Evolutionary conservation across 2,797 vertebrate species (phyloP).

Genomic region (Triplophysa yarkandensis): DNA sequence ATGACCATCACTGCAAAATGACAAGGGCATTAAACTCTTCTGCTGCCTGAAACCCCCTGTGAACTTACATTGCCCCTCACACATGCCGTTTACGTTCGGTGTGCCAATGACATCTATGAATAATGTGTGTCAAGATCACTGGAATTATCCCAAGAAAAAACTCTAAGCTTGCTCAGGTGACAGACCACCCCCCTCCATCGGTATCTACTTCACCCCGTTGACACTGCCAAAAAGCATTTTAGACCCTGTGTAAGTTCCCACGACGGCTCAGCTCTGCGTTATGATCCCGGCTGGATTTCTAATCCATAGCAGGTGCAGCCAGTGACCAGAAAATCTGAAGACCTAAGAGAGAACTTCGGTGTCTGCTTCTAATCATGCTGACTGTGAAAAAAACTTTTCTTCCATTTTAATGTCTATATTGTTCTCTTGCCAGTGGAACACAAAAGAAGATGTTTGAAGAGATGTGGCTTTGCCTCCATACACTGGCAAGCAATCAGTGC

Average conservation of each 20-base stretch:
- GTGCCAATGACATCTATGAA: background rate
- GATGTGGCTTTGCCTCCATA: too few species aligned
- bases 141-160: slow-evolving; percentile 21
- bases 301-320: slow-evolving; percentile 59
- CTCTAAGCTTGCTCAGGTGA: slow-evolving; percentile 23
- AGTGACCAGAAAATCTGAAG: slow-evolving; percentile 49
- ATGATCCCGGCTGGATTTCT: slow-evolving; percentile 50
- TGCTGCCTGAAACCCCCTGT: slow-evolving; percentile 13
- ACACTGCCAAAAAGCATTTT: background rate
- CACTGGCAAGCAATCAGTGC: too few species aligned
- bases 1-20: background rate
- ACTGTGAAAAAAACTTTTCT: slow-evolving; percentile 3
- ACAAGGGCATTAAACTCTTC: background rate
- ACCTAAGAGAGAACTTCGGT: background rate
- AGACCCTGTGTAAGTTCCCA: slow-evolving; percentile 32
- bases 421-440: too few species aligned
- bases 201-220: background rate
- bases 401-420: too few species aligned
- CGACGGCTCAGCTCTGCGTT: slow-evolving; percentile 25
- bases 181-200: background rate
- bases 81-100: slow-evolving; percentile 37
- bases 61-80: slow-evolving; percentile 20
- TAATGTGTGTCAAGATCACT: background rate
- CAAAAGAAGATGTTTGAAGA: too few species aligned
- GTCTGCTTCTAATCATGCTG: background rate